phyloP scores from a whole-genome alignment of 37 sponge, comb jelly and placozoan species.

The Halichondria panicea region DNA sequence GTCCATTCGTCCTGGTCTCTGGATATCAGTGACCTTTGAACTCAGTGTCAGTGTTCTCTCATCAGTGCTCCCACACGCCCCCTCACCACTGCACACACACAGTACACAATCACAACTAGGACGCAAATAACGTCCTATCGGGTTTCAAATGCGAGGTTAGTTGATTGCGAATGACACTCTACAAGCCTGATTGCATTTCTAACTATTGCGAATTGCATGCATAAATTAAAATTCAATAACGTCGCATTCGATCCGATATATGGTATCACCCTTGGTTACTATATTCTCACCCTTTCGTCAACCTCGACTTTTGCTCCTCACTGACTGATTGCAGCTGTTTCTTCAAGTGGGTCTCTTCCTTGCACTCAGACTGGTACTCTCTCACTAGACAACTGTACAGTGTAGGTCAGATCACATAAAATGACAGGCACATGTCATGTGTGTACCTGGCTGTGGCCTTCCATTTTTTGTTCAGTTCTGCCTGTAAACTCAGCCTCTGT shows the following conservation, averaged over 20 bases:
- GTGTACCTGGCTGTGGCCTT: slow-evolving; percentile 40
- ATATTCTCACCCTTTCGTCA: slow-evolving; percentile 1
- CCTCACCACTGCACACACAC: background rate
- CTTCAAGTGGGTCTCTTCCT: slow-evolving; percentile 20
- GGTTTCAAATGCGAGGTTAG: no score
- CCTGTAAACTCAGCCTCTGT: slow-evolving; percentile 5
- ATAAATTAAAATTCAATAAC: no score
- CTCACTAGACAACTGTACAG: slow-evolving; percentile 3
- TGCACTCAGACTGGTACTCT: slow-evolving; percentile 25
- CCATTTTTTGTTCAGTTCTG: slow-evolving; percentile 48
- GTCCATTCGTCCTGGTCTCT: slow-evolving; percentile 23
- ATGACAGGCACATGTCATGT: background rate
- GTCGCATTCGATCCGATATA: no score
- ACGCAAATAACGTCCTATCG: no score
- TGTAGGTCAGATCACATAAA: background rate
- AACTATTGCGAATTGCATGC: no score
- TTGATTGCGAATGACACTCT: no score
- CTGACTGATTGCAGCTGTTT: slow-evolving; percentile 16
- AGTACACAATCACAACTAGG: background rate
- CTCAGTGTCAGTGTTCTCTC: slow-evolving; percentile 5
- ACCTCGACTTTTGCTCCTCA: slow-evolving; percentile 14
- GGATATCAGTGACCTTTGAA: slow-evolving; percentile 4
- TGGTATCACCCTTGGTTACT: no score
- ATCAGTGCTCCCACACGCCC: background rate
- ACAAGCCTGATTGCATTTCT: no score